Base-by-base conservation (phyloP, 2,113 vertebrate species). In the Pachypanchax playfairii region DNA sequence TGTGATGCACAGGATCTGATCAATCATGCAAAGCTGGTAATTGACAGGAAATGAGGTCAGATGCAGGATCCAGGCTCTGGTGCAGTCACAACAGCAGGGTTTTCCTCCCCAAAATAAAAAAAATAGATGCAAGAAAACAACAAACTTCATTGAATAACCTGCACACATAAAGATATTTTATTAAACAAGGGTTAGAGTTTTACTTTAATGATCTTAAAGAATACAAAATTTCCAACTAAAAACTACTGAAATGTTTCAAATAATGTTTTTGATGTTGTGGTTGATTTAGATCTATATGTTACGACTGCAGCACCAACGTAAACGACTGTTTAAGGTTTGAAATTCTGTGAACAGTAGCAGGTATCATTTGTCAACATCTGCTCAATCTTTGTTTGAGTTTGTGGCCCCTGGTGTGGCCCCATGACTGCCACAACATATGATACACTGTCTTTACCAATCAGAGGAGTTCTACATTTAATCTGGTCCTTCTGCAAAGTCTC, bases 1-100 rank as follows among this genome's bases (percentile, higher is more conserved):
- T 4, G 26, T 46, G 55, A 43, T 36, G 20, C 52, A 56, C 24
- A n/a, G 6, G 20, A 53, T 29, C 41, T 0, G 15, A 46, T 69
- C 39, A 61, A 5, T 54, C 8, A 13, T 41, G 41, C 26, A 21
- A 26, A 21, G 36, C 18, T n/a, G 29, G 13, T 46, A 15, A 53
- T 22, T 41, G 29, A 41, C 35, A 69, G 31, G 17, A 3, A 24
- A 60, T 56, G 3, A 41, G 25, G 33, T 5, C 31, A 36, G n/a
- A 44, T n/a, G 14, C 39, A 2, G n/a, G 14, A n/a, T 0, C 0
- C 14, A 31, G 18, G 9, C 31, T 18, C 22, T 39, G 2, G 18
- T 29, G 25, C 6, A 25, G 0, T 0, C 22, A 11, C 20, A 0
- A 59, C 13, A 12, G 10, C 10, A 12, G 33, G 11, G 6, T 9